These are phyloP conservation scores for Kryphioiulus occultus DNA, from an alignment of 2,888 invertebrate genomes.

Conservation along the genomic window DNA sequence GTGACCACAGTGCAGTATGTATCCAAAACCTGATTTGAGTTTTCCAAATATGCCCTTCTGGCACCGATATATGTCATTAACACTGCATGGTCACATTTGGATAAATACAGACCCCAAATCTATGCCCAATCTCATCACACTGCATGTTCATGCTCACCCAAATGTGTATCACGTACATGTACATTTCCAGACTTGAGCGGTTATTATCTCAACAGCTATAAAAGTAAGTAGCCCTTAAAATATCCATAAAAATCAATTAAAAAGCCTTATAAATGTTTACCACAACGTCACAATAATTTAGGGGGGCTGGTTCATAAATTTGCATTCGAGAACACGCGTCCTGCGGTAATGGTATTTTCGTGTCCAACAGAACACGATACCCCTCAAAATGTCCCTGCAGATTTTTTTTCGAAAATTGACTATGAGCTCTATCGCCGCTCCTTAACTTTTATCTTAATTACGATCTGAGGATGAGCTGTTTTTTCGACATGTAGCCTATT, in stretches of 20 bases:
- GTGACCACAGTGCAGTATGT: too few relatives aligned
- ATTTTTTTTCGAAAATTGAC: not conserved
- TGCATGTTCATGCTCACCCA: too few relatives aligned
- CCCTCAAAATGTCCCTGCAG: not conserved
- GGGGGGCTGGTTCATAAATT: not conserved
- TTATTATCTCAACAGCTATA: not conserved
- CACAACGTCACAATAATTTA: not conserved
- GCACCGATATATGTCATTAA: too few relatives aligned
- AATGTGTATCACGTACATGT: too few relatives aligned
- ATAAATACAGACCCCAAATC: too few relatives aligned
- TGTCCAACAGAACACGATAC: not conserved
- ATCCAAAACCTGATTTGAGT: too few relatives aligned
- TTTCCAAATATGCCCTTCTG: too few relatives aligned
- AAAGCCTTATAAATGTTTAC: not conserved
- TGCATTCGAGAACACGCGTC: not conserved
- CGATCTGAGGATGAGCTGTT: not conserved
- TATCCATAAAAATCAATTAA: constrained; percentile 10
- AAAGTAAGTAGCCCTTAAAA: constrained; percentile 13
- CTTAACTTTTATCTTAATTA: not conserved
- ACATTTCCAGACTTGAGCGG: not conserved
- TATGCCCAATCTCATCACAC: too few relatives aligned
- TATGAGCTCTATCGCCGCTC: not conserved
- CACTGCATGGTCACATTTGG: too few relatives aligned
- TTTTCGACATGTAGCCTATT: too few relatives aligned
- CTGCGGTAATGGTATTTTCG: not conserved